phyloP scores from a whole-genome alignment of 2,797 vertebrate species.

The Poecilia velifera region DNA sequence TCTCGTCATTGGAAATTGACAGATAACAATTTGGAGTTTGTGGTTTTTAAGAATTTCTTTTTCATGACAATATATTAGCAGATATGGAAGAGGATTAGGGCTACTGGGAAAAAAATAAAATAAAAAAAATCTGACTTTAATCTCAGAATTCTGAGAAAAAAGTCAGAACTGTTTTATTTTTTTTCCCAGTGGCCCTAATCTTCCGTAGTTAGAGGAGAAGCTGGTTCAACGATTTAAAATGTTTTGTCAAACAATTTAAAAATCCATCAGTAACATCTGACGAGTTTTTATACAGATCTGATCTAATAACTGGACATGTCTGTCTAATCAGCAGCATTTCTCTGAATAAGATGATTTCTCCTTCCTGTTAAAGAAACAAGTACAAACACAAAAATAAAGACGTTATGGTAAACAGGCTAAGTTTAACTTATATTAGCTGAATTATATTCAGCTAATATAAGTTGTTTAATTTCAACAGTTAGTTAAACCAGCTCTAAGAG shows the following conservation, averaged over 20 bases:
- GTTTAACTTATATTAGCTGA: not conserved
- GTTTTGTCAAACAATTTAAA: not conserved
- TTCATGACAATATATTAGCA: not conserved
- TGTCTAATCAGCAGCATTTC: not conserved
- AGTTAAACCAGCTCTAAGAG: not conserved
- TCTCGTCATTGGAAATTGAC: not conserved
- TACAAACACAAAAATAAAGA: not conserved
- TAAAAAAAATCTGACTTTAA: too few species aligned
- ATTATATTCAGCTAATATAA: not conserved
- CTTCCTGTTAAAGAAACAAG: not conserved
- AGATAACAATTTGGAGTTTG: too few species aligned
- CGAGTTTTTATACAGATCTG: not conserved
- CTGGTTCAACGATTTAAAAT: too few species aligned
- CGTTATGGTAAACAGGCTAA: not conserved
- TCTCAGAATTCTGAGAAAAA: too few species aligned
- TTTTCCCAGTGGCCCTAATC: too few species aligned
- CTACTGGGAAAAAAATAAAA: too few species aligned
- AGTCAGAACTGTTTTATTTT: too few species aligned
- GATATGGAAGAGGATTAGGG: not conserved
- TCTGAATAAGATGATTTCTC: not conserved
- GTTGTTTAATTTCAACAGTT: not conserved
- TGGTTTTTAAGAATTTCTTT: not conserved
- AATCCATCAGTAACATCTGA: not conserved
- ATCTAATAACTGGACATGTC: not conserved
- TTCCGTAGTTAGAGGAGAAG: not conserved